Conservation (phyloP, 2,113 vertebrate species). For the Pholis gunnellus region DNA sequence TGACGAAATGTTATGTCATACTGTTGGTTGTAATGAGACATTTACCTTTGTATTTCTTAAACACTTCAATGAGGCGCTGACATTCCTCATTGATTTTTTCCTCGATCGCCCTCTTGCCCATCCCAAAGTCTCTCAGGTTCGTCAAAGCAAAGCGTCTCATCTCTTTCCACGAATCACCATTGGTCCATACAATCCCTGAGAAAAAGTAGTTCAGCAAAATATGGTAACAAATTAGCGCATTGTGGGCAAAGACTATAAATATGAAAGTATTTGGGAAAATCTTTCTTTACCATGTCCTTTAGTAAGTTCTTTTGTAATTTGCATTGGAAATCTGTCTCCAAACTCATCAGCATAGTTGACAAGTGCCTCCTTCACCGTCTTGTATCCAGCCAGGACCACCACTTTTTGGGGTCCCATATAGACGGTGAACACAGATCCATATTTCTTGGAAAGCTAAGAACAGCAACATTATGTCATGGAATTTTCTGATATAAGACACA, state of each 20-base stretch:
- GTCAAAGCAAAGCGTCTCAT: conserved; percentile 64
- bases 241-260: neutral
- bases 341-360: conserved; percentile 39
- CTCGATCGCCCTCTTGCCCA: conserved; percentile 72
- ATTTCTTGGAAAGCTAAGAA: conserved; percentile 55
- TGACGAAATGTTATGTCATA: neutral
- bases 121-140: conserved; percentile 68
- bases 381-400: conserved; percentile 66
- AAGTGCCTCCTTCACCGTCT: conserved; percentile 65
- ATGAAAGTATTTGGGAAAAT: neutral
- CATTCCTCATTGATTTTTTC: conserved; percentile 67
- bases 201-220: neutral
- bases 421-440: conserved; percentile 62
- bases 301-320: rapidly evolving
- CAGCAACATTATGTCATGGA: neutral
- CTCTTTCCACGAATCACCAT: conserved; percentile 65
- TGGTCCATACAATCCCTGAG: conserved; percentile 50
- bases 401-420: conserved; percentile 56
- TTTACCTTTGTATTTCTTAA: conserved; percentile 24
- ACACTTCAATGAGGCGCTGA: conserved; percentile 28
- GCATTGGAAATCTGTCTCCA: neutral
- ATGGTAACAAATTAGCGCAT: neutral
- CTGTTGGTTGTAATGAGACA: no score
- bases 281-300: conserved; percentile 25
- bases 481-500: neutral